These are phyloP conservation scores for Tokudaia tokunoshimensis DNA, from an alignment of 2,797 vertebrate species.

Conservation along the genomic window DNA sequence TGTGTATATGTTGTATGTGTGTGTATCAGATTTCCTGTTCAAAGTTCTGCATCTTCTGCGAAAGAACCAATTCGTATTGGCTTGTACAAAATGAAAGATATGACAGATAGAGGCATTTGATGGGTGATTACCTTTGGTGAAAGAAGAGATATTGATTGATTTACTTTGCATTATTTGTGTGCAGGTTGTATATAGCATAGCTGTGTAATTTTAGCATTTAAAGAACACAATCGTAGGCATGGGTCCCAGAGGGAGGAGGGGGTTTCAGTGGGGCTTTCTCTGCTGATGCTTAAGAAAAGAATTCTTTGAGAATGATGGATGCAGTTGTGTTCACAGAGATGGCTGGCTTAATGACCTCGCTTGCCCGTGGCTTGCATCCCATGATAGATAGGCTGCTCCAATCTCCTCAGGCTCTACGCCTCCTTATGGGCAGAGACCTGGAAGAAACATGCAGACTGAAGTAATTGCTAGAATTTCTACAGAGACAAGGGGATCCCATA, in stretches of 20 bases:
- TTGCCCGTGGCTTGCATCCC: constrained; percentile 59
- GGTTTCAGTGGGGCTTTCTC: neutral
- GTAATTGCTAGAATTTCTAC: constrained; percentile 59
- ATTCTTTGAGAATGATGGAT: constrained; percentile 75
- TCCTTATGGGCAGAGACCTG: constrained; percentile 44
- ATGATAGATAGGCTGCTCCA: constrained; percentile 62
- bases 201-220: constrained; percentile 25
- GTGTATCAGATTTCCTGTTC: neutral
- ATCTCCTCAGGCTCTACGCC: constrained; percentile 56
- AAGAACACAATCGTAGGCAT: neutral
- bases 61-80: constrained; percentile 28
- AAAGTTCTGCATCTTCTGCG: constrained; percentile 51
- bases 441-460: constrained; percentile 65
- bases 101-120: constrained; percentile 24
- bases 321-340: constrained; percentile 64
- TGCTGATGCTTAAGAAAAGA: constrained; percentile 69
- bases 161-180: constrained; percentile 28
- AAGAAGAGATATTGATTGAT: constrained; percentile 42
- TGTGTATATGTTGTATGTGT: neutral
- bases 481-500: constrained; percentile 42
- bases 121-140: neutral
- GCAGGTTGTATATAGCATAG: neutral
- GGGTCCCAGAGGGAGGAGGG: neutral
- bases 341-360: constrained; percentile 74
- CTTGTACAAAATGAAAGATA: constrained; percentile 11